Conservation (phyloP, 2,888 invertebrate species). For the Nymphalis polychloros region DNA sequence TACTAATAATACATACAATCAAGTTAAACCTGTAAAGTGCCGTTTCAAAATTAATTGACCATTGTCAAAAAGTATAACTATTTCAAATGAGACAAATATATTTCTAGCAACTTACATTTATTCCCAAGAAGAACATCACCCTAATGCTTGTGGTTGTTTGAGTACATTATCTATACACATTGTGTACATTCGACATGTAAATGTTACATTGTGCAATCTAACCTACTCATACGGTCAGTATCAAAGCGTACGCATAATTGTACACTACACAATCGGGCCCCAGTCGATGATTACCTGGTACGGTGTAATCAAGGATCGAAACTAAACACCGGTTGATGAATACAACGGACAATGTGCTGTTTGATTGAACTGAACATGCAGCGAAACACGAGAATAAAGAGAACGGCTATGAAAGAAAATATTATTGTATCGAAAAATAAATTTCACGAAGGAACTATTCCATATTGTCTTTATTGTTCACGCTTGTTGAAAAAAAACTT, state of each 20-base stretch:
- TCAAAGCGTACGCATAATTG: conserved; percentile 36
- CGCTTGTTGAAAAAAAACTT: neutral
- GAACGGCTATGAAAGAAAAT: conserved; percentile 9
- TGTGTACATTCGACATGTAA: neutral
- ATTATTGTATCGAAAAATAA: neutral
- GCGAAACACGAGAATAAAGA: neutral
- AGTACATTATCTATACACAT: neutral
- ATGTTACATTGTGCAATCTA: neutral
- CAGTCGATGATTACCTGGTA: conserved; percentile 39
- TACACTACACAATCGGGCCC: conserved; percentile 30
- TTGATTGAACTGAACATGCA: conserved; percentile 21
- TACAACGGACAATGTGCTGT: conserved; percentile 12
- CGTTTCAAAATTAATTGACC: no score
- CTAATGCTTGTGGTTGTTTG: neutral
- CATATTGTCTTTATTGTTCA: neutral
- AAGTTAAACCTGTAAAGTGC: no score
- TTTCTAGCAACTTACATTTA: no score
- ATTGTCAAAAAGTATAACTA: no score
- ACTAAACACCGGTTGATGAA: conserved; percentile 28
- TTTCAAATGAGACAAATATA: no score
- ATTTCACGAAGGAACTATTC: neutral
- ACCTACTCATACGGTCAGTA: conserved; percentile 25
- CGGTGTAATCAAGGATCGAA: conserved; percentile 35
- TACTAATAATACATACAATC: no score
- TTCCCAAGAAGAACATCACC: no score